Evolutionary conservation across 2,888 invertebrate genomes (phyloP), one percentile per base, ranked within the genome.

Genomic region (Synanthedon tipuliformis): DNA sequence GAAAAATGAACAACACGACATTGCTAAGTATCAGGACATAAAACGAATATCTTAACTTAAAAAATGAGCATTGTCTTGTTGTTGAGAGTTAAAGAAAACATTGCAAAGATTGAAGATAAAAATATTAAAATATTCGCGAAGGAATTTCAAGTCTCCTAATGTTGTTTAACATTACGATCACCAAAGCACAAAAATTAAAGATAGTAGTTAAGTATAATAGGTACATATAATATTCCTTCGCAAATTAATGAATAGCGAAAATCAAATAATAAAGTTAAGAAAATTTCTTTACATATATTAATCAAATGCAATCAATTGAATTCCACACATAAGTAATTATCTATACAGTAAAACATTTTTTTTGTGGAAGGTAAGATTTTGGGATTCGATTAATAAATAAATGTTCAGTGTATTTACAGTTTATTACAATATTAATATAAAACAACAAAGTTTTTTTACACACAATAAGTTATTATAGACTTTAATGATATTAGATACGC

Each of bases 21-120:
- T 51, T 51, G 49, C 45, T 12, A 15, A 10, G 34, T 10, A 34
- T 10, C 34, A 45, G 15, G 45, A 45, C 15, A 45, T 45, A n/a
- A 45, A 13, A 8, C 8, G 12, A 45, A 8, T 45, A n/a, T 45
- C n/a, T n/a, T 15, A n/a, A 34, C 34, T 8, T 34, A 34, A 34
- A 34, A 45, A 2, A 34, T 27, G 27, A 34, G 27, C 68, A 62
- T 63, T 58, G 69, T 71, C 64, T 60, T 72, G 68, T 69, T 71
- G 68, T 74, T 67, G 58, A 60, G 61, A 63, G 64, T 60, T 57
- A 73, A 75, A 73, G 87, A 85, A 87, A 87, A 87, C 87, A 87
- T 86, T 87, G 87, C 87, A 87, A 86, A 87, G 86, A 83, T 76
- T 71, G 70, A 69, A 69, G 61, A 68, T 60, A 65, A 57, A 59